A percentile compares a stretch with the other conserved stretches of the same genome.
These are phyloP conservation scores for Myripristis jacobus DNA, from an alignment of 2,797 vertebrate species.

Conservation along the genomic window DNA sequence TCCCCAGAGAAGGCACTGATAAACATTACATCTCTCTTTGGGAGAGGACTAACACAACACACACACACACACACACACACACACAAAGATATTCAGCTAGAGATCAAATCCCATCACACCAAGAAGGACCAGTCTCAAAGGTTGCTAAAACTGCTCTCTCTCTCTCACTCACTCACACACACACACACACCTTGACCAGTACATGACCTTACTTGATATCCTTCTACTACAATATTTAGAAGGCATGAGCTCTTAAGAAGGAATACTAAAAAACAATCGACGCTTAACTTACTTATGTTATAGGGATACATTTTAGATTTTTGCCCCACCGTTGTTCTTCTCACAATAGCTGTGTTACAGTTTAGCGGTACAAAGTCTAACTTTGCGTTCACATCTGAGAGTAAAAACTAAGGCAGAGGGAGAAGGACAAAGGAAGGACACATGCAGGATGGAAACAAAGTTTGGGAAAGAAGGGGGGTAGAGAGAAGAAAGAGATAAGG, in stretches of 20 bases:
- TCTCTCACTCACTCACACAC: slow-evolving; percentile 10
- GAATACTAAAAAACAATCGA: slow-evolving; percentile 25
- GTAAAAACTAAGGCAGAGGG: neutral
- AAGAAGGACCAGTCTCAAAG: slow-evolving; percentile 36
- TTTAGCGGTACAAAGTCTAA: neutral
- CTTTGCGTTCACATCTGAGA: slow-evolving; percentile 6
- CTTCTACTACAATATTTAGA: slow-evolving; percentile 35
- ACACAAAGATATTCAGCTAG: slow-evolving; percentile 45
- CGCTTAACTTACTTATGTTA: slow-evolving; percentile 6
- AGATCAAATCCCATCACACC: slow-evolving; percentile 66
- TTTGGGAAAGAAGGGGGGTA: slow-evolving; percentile 11
- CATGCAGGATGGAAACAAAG: slow-evolving; percentile 21
- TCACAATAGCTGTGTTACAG: neutral
- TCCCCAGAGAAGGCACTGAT: slow-evolving; percentile 64
- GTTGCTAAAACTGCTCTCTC: slow-evolving; percentile 29
- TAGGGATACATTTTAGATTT: too few relatives aligned
- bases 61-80: slow-evolving; percentile 23
- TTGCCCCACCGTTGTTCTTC: neutral
- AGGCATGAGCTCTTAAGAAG: too few relatives aligned
- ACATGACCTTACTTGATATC: slow-evolving; percentile 17
- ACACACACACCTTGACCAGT: neutral
- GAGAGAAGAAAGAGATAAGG: neutral
- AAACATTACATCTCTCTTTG: slow-evolving; percentile 73
- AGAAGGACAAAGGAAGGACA: slow-evolving; percentile 22
- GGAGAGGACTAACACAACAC: slow-evolving; percentile 53